Evolutionary conservation across 2,888 invertebrate species (phyloP).

Genomic region (Pristionchus japonicus): DNA sequence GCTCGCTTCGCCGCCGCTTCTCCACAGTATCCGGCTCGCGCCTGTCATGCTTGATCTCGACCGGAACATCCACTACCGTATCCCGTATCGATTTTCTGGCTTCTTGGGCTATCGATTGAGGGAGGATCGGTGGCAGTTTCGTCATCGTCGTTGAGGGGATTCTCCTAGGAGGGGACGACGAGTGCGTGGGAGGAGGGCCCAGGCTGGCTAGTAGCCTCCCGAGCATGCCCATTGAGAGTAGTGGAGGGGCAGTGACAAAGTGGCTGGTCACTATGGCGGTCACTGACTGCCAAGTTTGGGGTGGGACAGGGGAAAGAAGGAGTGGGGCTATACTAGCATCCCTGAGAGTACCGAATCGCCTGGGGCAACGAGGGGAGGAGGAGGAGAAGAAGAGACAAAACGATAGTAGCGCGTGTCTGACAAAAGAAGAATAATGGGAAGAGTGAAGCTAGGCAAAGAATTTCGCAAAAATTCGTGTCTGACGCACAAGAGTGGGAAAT

Average conservation of each 20-base stretch:
- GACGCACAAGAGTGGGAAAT: no score
- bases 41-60: not conserved
- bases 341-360: not conserved
- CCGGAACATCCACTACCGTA: not conserved
- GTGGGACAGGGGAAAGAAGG: not conserved
- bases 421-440: not conserved
- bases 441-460: not conserved
- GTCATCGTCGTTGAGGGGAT: not conserved
- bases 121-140: not conserved
- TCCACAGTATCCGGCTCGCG: not conserved
- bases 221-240: conserved; percentile 48
- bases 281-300: not conserved
- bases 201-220: conserved; percentile 28
- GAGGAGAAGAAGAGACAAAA: conserved; percentile 38
- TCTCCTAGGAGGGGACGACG: not conserved
- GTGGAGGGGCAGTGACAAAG: not conserved
- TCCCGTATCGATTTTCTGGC: not conserved
- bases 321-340: not conserved
- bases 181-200: not conserved
- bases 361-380: not conserved
- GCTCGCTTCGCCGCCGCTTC: not conserved
- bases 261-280: conserved; percentile 17
- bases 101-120: not conserved
- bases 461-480: not conserved
- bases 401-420: not conserved